These are phyloP conservation scores for Chionis minor DNA, from an alignment of 2,113 vertebrate genomes.

Conservation along the genomic window DNA sequence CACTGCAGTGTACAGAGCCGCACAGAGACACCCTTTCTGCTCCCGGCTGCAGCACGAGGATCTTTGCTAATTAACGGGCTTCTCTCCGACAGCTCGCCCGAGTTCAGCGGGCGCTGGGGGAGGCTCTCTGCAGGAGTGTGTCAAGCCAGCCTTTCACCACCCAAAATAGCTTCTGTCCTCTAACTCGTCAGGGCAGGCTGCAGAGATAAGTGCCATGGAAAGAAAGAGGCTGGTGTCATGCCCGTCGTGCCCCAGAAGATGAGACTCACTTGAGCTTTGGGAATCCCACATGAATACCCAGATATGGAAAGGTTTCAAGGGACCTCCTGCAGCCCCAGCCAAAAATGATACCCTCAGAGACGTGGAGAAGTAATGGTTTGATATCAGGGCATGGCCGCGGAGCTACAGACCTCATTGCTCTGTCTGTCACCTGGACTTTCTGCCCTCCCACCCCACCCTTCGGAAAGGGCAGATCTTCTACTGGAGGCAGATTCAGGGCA, in stretches of 20 bases:
- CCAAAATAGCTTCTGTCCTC: background rate
- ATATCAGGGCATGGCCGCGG: rapidly evolving
- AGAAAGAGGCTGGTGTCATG: background rate
- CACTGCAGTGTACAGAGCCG: background rate
- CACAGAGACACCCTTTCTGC: background rate
- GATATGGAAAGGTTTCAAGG: background rate
- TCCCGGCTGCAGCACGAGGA: background rate
- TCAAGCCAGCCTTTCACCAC: background rate
- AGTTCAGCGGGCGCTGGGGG: background rate
- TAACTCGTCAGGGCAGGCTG: background rate
- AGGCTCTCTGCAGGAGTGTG: background rate
- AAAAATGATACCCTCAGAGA: background rate
- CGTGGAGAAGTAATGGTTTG: background rate
- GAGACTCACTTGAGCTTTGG: background rate
- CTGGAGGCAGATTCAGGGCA: background rate
- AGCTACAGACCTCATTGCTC: background rate
- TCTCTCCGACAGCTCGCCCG: background rate
- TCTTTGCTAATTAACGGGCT: background rate
- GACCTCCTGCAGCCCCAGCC: background rate
- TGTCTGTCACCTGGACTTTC: background rate
- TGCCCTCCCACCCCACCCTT: background rate
- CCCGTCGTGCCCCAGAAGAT: background rate
- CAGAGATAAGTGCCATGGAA: background rate
- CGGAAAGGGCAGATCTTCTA: background rate
- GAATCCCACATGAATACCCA: background rate